A percentile compares a stretch with the other conserved stretches of the same genome.
phyloP scores from a whole-genome alignment of 1,140 invertebrate genomes.

The Drosophila simulans region DNA sequence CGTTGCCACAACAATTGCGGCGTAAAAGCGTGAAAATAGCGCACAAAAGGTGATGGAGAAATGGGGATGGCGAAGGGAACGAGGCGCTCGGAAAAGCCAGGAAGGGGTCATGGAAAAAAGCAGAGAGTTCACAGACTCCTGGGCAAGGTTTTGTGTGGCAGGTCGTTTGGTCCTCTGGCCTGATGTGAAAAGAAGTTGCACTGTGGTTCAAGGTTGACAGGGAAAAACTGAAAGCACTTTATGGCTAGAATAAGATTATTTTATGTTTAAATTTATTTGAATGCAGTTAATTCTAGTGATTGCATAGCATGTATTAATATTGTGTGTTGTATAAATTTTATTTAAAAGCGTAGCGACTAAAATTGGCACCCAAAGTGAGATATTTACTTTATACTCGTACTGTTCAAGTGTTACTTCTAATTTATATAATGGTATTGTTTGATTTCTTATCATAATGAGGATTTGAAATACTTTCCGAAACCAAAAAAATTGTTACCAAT shows the following conservation, averaged over 20 bases:
- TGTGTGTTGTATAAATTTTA: no score
- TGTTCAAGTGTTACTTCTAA: no score
- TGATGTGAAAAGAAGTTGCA: conserved; percentile 71
- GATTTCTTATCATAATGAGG: no score
- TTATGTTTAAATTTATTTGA: no score
- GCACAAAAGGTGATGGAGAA: conserved; percentile 40
- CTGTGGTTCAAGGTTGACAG: conserved; percentile 16
- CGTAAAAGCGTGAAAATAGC: conserved; percentile 80
- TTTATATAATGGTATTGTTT: no score
- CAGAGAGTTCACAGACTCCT: conserved; percentile 72
- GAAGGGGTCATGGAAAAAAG: conserved; percentile 69
- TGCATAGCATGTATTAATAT: no score
- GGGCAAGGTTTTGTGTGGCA: conserved; percentile 50
- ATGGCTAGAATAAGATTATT: background rate
- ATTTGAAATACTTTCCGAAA: no score
- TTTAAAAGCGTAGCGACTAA: no score
- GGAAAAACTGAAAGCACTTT: conserved; percentile 7
- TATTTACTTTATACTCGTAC: no score
- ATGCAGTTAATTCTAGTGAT: no score
- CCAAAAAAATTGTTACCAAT: no score
- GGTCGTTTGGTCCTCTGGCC: conserved; percentile 37
- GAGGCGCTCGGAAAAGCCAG: background rate
- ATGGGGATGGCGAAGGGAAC: background rate
- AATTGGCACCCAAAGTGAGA: no score
- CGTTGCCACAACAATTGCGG: conserved; percentile 72